phyloP scores from a whole-genome alignment of 2,888 invertebrate genomes.

The Megaustenia siamemsis region DNA sequence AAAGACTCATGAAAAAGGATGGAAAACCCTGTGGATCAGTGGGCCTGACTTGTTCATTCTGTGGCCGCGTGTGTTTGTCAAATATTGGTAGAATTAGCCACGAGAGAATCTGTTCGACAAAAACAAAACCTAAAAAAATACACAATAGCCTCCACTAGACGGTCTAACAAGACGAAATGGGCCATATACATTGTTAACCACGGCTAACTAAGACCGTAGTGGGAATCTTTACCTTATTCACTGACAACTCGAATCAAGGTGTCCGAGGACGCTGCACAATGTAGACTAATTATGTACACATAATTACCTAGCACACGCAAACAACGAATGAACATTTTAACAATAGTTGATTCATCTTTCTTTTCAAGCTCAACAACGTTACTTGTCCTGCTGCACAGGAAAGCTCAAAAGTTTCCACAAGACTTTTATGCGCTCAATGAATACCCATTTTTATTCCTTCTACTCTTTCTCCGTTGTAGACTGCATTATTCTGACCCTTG shows the following conservation, averaged over 20 bases:
- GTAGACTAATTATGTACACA: slow-evolving; percentile 5
- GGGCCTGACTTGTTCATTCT: too few species aligned
- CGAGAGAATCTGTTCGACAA: too few species aligned
- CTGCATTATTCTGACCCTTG: slow-evolving; percentile 12
- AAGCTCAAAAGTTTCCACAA: slow-evolving; percentile 10
- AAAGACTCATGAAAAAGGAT: too few species aligned
- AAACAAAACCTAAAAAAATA: too few species aligned
- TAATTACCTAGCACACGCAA: not conserved
- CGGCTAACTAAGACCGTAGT: not conserved
- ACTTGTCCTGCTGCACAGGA: not conserved
- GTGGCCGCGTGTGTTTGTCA: too few species aligned
- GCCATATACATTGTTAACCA: not conserved
- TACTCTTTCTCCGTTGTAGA: not conserved
- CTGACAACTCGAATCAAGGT: not conserved
- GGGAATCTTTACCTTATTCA: not conserved
- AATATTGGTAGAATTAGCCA: too few species aligned
- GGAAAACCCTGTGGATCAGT: too few species aligned
- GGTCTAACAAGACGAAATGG: too few species aligned
- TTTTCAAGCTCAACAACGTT: slow-evolving; percentile 6
- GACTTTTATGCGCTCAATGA: not conserved
- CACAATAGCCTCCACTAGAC: too few species aligned
- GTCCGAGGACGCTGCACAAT: not conserved
- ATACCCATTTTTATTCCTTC: not conserved
- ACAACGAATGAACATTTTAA: not conserved
- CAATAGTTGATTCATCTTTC: not conserved